phyloP scores from a whole-genome alignment of 1,140 invertebrate genomes.

The Rhagoletis zephyria region DNA sequence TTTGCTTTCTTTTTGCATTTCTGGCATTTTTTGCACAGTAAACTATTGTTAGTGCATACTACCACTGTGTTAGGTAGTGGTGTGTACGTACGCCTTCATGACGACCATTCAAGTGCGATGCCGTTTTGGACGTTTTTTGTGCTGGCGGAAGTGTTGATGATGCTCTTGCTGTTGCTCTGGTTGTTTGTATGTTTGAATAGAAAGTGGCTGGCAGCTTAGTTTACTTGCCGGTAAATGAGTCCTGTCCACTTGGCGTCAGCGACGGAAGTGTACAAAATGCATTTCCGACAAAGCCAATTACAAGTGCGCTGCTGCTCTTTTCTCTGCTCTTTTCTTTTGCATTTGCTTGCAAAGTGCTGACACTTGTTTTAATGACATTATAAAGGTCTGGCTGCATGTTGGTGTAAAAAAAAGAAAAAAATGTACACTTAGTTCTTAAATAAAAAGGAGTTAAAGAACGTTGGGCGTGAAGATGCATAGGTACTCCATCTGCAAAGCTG shows the following conservation, averaged over 20 bases:
- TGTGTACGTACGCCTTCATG: background rate
- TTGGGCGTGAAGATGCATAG: background rate
- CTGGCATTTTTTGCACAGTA: background rate
- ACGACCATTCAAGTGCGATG: conserved; percentile 5
- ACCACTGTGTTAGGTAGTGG: background rate
- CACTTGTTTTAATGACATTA: conserved; percentile 34
- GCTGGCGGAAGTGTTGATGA: background rate
- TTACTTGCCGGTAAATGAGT: background rate
- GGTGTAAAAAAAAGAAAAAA: background rate
- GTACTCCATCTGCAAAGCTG: background rate
- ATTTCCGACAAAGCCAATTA: conserved; percentile 47
- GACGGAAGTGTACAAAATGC: conserved; percentile 46
- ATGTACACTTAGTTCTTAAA: background rate
- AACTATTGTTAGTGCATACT: background rate
- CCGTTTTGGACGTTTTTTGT: conserved; percentile 37
- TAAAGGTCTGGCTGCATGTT: background rate
- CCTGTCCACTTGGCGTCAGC: conserved; percentile 6
- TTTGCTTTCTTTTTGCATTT: background rate
- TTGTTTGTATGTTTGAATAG: background rate
- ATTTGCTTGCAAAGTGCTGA: background rate
- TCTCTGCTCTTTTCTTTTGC: background rate
- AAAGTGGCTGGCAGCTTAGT: background rate
- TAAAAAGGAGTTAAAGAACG: background rate
- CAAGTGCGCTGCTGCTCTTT: conserved; percentile 5
- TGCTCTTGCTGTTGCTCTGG: background rate